Conservation (phyloP, 2,797 vertebrate species). For the Taeniopygia guttata region DNA sequence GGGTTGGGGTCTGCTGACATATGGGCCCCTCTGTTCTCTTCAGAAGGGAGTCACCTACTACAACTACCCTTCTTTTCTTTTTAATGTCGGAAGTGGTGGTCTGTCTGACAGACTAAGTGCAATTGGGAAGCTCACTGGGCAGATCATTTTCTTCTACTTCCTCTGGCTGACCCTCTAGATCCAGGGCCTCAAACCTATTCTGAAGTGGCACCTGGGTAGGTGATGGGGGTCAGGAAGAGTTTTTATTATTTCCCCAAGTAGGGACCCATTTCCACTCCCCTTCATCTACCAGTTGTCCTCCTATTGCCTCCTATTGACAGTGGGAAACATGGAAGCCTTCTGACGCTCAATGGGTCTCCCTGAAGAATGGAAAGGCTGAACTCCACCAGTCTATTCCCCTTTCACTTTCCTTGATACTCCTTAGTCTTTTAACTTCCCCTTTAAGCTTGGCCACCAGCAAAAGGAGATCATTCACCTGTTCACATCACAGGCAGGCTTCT, state of each 20-base stretch:
- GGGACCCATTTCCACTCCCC: background rate
- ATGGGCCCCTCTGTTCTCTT: background rate
- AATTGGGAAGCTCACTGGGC: background rate
- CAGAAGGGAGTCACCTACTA: background rate
- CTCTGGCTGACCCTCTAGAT: background rate
- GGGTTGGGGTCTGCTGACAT: accelerated
- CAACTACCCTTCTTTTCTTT: background rate
- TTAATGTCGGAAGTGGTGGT: background rate
- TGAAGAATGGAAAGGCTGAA: background rate
- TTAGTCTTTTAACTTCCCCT: background rate
- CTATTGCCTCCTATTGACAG: background rate
- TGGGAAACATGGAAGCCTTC: background rate
- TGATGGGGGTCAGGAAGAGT: background rate
- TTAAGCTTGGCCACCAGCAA: background rate
- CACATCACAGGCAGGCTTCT: background rate
- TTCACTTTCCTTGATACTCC: background rate
- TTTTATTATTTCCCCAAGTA: background rate
- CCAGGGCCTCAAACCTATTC: background rate
- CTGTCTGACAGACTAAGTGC: background rate
- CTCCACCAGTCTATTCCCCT: background rate
- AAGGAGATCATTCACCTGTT: background rate
- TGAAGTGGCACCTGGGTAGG: background rate
- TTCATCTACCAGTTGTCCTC: background rate
- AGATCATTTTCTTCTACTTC: background rate
- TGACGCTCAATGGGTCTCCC: background rate